Conservation (phyloP, 2,888 invertebrate species). For the Drosophila paranaensis region DNA sequence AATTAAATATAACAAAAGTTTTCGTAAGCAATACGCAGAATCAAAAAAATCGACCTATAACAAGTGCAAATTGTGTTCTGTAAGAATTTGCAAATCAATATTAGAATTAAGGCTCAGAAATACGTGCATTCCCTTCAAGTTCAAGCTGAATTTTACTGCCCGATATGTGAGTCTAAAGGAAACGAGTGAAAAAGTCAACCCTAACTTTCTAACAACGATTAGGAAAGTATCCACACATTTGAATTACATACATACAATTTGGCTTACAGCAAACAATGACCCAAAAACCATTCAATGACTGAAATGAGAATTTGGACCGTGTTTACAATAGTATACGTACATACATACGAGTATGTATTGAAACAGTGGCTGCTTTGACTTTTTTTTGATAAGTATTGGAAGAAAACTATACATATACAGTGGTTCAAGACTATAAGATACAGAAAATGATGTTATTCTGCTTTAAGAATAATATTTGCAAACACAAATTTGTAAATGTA, state of each 20-base stretch:
- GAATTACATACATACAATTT: not conserved
- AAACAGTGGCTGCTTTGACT: too few species aligned
- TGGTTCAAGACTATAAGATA: too few species aligned
- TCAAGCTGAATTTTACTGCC: not conserved
- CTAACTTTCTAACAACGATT: not conserved
- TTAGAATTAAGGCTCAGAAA: not conserved
- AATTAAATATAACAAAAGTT: not conserved
- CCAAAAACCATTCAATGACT: not conserved
- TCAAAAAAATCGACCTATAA: constrained; percentile 8
- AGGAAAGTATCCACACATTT: not conserved
- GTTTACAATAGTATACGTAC: too few species aligned
- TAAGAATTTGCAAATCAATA: not conserved
- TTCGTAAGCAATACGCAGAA: not conserved
- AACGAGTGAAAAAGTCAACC: not conserved
- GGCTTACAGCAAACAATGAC: not conserved
- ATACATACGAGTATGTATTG: too few species aligned
- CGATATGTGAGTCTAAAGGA: not conserved
- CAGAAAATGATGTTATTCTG: too few species aligned
- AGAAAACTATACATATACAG: too few species aligned
- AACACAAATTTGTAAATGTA: too few species aligned
- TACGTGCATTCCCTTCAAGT: not conserved
- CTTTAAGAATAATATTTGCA: too few species aligned
- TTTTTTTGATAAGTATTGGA: too few species aligned
- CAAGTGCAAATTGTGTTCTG: not conserved
- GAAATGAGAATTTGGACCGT: not conserved